phyloP scores from a whole-genome alignment of 2,797 vertebrate genomes.

The Molothrus aeneus region DNA sequence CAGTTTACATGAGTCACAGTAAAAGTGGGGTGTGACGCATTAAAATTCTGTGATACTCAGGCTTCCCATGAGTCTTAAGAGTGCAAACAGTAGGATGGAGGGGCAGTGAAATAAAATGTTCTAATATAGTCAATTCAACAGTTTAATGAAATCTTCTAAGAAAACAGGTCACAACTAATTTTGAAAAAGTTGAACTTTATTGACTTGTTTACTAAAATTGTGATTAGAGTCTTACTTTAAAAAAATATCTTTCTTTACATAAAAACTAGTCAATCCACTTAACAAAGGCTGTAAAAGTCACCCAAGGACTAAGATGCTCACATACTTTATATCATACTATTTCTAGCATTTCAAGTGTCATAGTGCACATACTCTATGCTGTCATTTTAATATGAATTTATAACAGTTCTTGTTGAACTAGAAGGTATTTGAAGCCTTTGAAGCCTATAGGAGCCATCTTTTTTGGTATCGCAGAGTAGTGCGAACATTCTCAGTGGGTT shows the following conservation, averaged over 20 bases:
- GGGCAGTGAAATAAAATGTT: neutral
- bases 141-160: neutral
- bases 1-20: neutral
- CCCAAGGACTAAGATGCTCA: neutral
- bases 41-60: neutral
- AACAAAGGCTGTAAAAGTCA: neutral
- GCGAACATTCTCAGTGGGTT: neutral
- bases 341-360: neutral
- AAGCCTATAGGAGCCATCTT: neutral
- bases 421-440: neutral
- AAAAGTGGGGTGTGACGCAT: neutral
- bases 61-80: neutral
- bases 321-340: neutral
- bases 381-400: neutral
- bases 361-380: neutral
- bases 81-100: neutral
- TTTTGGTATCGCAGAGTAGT: neutral
- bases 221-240: neutral
- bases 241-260: neutral
- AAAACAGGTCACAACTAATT: neutral
- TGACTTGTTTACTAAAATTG: neutral
- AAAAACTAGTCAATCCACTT: neutral
- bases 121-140: neutral
- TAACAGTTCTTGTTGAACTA: neutral
- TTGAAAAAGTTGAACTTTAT: neutral